Evolutionary conservation across 2,113 vertebrate species (phyloP).

Genomic region (Crotophaga sulcirostris): DNA sequence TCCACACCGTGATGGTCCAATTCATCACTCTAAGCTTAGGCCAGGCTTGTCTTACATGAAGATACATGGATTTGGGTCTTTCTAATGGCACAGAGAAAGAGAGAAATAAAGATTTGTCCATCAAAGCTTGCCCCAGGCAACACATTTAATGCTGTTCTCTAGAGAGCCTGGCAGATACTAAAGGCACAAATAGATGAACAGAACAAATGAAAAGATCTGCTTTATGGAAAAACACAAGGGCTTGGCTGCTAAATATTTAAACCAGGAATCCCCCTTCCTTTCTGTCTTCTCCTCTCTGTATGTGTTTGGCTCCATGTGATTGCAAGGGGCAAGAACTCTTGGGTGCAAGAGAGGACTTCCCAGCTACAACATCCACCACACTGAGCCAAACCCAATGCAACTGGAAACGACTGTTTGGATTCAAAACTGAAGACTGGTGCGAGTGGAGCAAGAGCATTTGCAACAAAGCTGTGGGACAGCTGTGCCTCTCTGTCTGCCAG

Average conservation of each 20-base stretch:
- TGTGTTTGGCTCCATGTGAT: neutral
- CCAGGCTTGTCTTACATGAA: neutral
- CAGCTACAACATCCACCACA: neutral
- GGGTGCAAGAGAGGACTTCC: neutral
- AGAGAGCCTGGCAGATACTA: neutral
- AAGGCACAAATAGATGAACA: slow-evolving; percentile 23
- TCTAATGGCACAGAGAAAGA: neutral
- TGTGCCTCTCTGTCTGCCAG: neutral
- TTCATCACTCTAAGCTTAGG: neutral
- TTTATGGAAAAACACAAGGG: neutral
- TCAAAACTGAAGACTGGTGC: neutral
- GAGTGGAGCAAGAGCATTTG: neutral
- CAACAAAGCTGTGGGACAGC: neutral
- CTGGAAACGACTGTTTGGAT: neutral
- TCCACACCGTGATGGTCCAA: neutral
- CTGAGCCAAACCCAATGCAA: neutral
- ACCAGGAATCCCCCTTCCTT: neutral
- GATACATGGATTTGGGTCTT: neutral
- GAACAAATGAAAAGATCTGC: slow-evolving; percentile 31
- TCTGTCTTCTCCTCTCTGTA: neutral
- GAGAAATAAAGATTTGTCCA: neutral
- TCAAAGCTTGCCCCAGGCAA: slow-evolving; percentile 4
- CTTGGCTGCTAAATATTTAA: slow-evolving; percentile 45
- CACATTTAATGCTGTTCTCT: neutral
- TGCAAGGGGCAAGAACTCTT: neutral